Evolutionary conservation across 2,797 vertebrate genomes (phyloP).

Genomic region (Malurus splendens): DNA sequence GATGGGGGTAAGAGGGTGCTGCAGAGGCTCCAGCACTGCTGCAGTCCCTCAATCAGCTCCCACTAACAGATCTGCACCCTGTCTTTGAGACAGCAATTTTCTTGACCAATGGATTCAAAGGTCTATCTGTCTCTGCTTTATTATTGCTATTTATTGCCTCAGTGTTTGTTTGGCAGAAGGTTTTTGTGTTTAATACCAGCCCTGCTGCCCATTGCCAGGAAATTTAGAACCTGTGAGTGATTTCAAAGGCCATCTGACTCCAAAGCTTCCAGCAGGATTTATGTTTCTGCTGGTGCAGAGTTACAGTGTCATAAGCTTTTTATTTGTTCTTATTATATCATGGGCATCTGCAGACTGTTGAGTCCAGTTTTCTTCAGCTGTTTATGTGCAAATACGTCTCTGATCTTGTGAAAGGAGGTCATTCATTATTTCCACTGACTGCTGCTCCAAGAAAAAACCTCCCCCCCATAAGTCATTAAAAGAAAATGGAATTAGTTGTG

Average conservation of each 20-base stretch:
- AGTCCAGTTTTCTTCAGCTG: conserved; percentile 26
- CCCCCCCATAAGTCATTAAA: background rate
- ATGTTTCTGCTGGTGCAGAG: conserved; percentile 29
- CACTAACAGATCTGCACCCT: background rate
- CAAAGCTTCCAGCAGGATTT: conserved; percentile 33
- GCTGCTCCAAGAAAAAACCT: background rate
- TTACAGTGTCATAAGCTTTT: conserved; percentile 57
- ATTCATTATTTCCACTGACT: background rate
- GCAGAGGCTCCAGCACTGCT: background rate
- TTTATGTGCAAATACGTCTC: conserved; percentile 21
- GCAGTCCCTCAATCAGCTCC: background rate
- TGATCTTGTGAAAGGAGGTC: conserved; percentile 6
- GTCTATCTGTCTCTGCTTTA: background rate
- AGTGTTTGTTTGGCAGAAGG: conserved; percentile 35
- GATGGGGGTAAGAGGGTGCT: too few species aligned
- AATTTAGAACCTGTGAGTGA: conserved; percentile 49
- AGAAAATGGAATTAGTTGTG: conserved; percentile 11
- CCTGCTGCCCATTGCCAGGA: conserved; percentile 8
- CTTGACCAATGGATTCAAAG: background rate
- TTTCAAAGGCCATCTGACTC: conserved; percentile 50
- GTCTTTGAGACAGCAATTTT: background rate
- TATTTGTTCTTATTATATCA: conserved; percentile 48
- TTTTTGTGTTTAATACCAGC: conserved; percentile 37
- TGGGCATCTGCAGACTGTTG: conserved; percentile 38
- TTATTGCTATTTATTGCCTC: background rate